Conservation (phyloP, 2,113 vertebrate genomes). For the Sylvia atricapilla region DNA sequence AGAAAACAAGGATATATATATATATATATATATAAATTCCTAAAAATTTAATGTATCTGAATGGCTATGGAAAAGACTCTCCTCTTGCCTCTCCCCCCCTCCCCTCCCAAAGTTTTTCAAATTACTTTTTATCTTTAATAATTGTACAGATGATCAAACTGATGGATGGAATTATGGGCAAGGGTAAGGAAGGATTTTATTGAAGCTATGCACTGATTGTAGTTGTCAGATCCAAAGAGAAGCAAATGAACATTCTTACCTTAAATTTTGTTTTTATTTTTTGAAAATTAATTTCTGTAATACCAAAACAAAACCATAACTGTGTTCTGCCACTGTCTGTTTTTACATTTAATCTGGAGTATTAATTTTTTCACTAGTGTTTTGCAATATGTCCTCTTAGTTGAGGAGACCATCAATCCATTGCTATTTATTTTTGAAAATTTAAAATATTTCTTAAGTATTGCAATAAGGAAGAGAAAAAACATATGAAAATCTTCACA, state of each 20-base stretch:
- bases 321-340: neutral
- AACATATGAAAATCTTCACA: neutral
- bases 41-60: neutral
- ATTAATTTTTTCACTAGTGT: neutral
- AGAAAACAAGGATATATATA: neutral
- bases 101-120: neutral
- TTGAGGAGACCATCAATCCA: neutral
- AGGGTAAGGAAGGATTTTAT: neutral
- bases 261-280: neutral
- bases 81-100: rapidly evolving
- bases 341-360: neutral
- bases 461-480: neutral
- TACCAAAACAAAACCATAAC: neutral
- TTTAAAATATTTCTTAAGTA: neutral
- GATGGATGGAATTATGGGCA: neutral
- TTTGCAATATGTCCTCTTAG: neutral
- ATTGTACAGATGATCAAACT: neutral
- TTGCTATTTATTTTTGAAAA: neutral
- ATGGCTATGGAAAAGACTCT: neutral
- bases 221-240: neutral
- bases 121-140: neutral
- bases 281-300: neutral
- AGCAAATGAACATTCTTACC: neutral
- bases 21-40: neutral
- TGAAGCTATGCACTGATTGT: neutral